Conservation (phyloP, 2,888 invertebrate species). For the Nemotelus pantherinus region DNA sequence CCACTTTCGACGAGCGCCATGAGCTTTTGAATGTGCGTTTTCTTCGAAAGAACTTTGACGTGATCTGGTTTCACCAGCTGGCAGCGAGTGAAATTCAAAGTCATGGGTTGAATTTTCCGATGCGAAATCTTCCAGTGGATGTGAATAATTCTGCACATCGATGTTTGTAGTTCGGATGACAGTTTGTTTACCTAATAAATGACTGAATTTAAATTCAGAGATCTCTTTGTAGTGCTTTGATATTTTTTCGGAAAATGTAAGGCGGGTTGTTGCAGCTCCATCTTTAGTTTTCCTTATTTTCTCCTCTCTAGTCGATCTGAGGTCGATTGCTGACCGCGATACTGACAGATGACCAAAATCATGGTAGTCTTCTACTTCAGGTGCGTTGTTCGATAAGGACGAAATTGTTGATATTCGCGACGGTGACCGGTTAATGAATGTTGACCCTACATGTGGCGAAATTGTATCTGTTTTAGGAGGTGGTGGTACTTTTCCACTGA, state of each 20-base stretch:
- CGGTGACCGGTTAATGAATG: conserved; percentile 60
- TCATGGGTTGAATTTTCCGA: conserved; percentile 31
- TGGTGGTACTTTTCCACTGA: conserved; percentile 57
- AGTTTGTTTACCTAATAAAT: conserved; percentile 60
- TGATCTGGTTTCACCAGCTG: not conserved
- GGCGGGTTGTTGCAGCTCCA: not conserved
- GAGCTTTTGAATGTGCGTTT: not conserved
- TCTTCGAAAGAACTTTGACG: not conserved
- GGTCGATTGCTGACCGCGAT: conserved; percentile 3
- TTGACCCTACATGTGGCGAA: conserved; percentile 40
- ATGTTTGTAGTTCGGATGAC: conserved; percentile 59
- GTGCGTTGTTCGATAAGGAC: conserved; percentile 52
- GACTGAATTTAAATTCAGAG: conserved; percentile 60
- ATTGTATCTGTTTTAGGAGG: conserved; percentile 53
- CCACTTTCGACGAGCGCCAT: not conserved
- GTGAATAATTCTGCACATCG: conserved; percentile 55
- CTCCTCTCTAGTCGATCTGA: not conserved
- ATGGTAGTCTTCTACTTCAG: conserved; percentile 39
- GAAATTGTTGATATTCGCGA: conserved; percentile 62
- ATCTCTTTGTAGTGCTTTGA: conserved; percentile 61
- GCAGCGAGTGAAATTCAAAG: conserved; percentile 40
- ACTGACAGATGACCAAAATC: conserved; percentile 35
- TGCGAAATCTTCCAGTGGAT: conserved; percentile 9
- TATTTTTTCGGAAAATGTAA: conserved; percentile 56
- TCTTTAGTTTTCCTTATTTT: not conserved